A percentile compares a stretch with the other conserved stretches of the same genome.
These are phyloP conservation scores for Tenebrio molitor DNA, from an alignment of 1,140 invertebrate genomes.

Conservation along the genomic window DNA sequence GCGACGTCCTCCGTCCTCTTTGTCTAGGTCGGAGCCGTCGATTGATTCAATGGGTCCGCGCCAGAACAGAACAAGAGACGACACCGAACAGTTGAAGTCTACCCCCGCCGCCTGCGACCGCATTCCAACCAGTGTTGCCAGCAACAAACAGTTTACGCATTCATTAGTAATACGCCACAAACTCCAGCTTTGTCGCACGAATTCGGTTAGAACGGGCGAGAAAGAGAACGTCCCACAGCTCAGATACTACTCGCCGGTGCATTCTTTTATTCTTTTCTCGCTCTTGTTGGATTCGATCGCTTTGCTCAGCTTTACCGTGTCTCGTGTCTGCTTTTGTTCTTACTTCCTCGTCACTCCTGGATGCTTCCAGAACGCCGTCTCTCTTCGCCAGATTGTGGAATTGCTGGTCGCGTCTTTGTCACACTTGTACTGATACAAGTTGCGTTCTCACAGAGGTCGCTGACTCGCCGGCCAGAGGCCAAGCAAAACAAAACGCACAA, in stretches of 20 bases:
- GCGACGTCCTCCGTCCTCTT: neutral
- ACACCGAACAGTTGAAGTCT: slow-evolving; percentile 54
- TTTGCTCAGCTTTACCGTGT: slow-evolving; percentile 53
- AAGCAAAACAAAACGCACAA: slow-evolving; percentile 63
- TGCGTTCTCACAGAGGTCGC: slow-evolving; percentile 63
- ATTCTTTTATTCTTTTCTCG: slow-evolving; percentile 51
- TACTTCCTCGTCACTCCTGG: slow-evolving; percentile 58
- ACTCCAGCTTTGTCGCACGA: slow-evolving; percentile 44
- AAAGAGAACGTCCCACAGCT: slow-evolving; percentile 6
- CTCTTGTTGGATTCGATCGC: slow-evolving; percentile 50
- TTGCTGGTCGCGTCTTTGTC: slow-evolving; percentile 47
- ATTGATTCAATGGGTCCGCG: slow-evolving; percentile 49
- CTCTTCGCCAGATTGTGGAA: slow-evolving; percentile 35
- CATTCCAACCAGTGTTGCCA: slow-evolving; percentile 65
- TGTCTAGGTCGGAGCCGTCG: slow-evolving; percentile 14
- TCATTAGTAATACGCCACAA: slow-evolving; percentile 64
- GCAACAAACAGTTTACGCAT: slow-evolving; percentile 65
- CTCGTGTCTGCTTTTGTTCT: slow-evolving; percentile 61
- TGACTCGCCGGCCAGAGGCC: slow-evolving; percentile 63
- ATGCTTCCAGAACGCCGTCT: slow-evolving; percentile 21
- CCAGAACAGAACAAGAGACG: slow-evolving; percentile 55
- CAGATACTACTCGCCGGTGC: slow-evolving; percentile 34
- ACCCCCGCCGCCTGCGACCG: slow-evolving; percentile 63
- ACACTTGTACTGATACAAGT: slow-evolving; percentile 51
- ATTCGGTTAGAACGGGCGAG: slow-evolving; percentile 13